phyloP scores from a whole-genome alignment of 2,113 vertebrate genomes.

The Deroptyus accipitrinus region DNA sequence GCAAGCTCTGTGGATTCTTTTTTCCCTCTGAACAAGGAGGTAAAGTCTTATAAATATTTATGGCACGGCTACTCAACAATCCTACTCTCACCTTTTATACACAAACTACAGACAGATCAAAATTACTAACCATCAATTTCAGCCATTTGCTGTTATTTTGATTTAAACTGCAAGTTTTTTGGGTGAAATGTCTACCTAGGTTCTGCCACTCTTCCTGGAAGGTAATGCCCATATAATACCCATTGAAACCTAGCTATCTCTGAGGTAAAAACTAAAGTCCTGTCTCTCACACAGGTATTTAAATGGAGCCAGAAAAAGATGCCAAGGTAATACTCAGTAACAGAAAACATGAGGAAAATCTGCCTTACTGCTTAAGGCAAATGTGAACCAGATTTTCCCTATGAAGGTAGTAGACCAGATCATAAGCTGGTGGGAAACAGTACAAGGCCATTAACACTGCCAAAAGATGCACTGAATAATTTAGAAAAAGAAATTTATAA shows the following conservation, averaged over 20 bases:
- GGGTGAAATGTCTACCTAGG: background rate
- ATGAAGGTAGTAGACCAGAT: background rate
- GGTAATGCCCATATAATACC: background rate
- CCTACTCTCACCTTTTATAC: background rate
- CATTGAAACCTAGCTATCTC: background rate
- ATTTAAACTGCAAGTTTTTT: background rate
- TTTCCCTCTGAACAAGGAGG: background rate
- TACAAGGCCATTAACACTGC: background rate
- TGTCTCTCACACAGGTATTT: background rate
- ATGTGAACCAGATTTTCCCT: background rate
- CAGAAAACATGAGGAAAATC: background rate
- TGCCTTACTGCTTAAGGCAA: background rate
- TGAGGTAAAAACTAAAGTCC: background rate
- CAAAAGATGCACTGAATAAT: background rate
- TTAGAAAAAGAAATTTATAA: slow-evolving; percentile 14
- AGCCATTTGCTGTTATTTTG: background rate
- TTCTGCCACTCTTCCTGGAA: background rate
- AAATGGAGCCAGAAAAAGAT: background rate
- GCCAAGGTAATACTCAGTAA: background rate
- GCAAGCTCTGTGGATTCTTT: background rate
- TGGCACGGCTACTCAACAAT: background rate
- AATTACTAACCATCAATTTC: background rate
- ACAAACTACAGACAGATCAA: background rate
- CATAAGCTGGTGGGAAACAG: background rate
- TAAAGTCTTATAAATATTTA: slow-evolving; percentile 25